phyloP scores from a whole-genome alignment of 2,113 vertebrate genomes.

The Cololabis saira region DNA sequence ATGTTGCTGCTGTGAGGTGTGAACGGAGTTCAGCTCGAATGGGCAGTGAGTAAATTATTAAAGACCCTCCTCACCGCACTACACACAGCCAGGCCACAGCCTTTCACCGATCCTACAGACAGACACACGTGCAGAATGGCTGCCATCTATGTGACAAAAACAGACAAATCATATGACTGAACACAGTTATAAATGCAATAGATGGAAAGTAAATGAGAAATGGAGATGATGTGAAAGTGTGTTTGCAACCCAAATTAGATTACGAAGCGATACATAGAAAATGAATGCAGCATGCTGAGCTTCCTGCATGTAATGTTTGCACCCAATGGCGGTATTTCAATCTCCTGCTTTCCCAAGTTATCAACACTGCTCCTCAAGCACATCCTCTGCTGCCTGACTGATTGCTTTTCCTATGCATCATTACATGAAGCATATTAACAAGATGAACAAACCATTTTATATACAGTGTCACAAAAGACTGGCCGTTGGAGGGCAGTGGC shows the following conservation, averaged over 20 bases:
- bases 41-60: slow-evolving; percentile 61
- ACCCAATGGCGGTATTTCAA: slow-evolving; percentile 33
- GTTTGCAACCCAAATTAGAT: neutral
- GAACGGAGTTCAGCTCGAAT: slow-evolving; percentile 51
- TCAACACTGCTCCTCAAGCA: slow-evolving; percentile 61
- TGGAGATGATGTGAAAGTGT: neutral
- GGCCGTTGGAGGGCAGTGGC: slow-evolving; percentile 6
- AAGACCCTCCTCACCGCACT: slow-evolving; percentile 37
- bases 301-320: slow-evolving; percentile 37
- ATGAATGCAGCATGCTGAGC: slow-evolving; percentile 46
- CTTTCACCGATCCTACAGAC: slow-evolving; percentile 20
- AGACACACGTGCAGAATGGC: neutral
- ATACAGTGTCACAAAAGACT: slow-evolving; percentile 32
- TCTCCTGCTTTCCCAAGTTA: slow-evolving; percentile 65
- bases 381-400: slow-evolving; percentile 52
- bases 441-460: slow-evolving; percentile 66
- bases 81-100: slow-evolving; percentile 22
- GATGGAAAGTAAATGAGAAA: neutral
- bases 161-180: neutral
- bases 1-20: slow-evolving; percentile 48
- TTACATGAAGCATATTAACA: slow-evolving; percentile 70
- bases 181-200: neutral
- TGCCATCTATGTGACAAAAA: neutral
- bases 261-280: slow-evolving; percentile 7
- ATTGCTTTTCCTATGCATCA: slow-evolving; percentile 77